Percentiles rank a stretch among this genome's conserved stretches.
These are phyloP conservation scores for Nerophis ophidion DNA, from an alignment of 2,113 vertebrate genomes.

Conservation along the genomic window DNA sequence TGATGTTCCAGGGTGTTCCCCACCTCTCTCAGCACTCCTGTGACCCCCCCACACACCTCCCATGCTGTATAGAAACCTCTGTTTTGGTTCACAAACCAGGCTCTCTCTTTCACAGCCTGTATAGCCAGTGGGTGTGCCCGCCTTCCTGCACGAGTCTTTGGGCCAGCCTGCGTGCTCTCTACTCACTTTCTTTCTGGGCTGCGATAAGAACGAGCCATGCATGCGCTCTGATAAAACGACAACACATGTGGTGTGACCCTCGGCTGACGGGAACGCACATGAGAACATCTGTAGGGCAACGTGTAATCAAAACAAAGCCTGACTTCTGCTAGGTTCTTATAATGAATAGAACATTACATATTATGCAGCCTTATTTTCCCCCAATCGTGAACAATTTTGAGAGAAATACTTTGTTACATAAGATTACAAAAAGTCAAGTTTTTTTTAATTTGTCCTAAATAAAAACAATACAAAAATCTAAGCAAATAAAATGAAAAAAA, in stretches of 20 bases:
- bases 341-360: not conserved
- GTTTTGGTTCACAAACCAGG: not conserved
- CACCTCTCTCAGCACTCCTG: too few species aligned
- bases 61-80: not conserved
- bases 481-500: too few species aligned
- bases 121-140: not conserved
- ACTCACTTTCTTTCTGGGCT: not conserved
- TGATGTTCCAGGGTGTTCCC: too few species aligned
- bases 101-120: not conserved
- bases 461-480: too few species aligned
- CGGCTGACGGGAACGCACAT: slow-evolving; percentile 29
- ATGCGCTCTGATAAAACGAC: slow-evolving; percentile 3
- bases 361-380: not conserved
- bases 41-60: too few species aligned
- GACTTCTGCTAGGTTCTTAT: slow-evolving; percentile 30
- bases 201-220: not conserved
- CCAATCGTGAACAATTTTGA: not conserved
- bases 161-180: not conserved
- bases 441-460: too few species aligned
- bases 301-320: slow-evolving; percentile 8
- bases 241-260: too few species aligned
- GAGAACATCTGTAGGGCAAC: slow-evolving; percentile 11
- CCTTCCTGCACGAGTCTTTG: not conserved
- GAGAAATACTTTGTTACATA: not conserved
- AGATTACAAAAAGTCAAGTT: too few species aligned